A percentile compares a stretch with the other conserved stretches of the same genome.
phyloP scores from a whole-genome alignment of 2,888 invertebrate species.

The Meloe dianella region DNA sequence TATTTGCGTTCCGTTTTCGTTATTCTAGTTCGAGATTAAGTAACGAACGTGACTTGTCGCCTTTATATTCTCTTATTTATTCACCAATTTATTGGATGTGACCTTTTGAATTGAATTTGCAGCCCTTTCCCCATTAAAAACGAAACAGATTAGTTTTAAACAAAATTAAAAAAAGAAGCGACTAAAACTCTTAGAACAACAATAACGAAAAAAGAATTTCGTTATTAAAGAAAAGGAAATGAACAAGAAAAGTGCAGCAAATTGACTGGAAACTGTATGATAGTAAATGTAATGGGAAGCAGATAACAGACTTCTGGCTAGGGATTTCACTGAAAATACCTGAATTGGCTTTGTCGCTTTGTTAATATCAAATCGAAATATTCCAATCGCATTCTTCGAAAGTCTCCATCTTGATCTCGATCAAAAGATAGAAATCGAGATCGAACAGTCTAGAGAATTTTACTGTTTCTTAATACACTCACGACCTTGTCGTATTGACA shows the following conservation, averaged over 20 bases:
- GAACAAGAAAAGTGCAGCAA: background rate
- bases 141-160: too few species aligned
- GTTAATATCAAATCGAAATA: background rate
- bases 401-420: background rate
- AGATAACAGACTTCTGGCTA: background rate
- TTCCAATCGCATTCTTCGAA: background rate
- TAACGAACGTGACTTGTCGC: background rate
- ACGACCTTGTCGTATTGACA: background rate
- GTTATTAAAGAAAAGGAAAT: background rate
- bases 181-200: too few species aligned
- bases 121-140: background rate
- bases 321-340: background rate
- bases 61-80: constrained; percentile 4
- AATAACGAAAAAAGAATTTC: too few species aligned
- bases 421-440: background rate
- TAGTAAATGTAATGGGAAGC: background rate
- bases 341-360: background rate
- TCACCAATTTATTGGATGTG: background rate
- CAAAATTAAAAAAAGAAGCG: too few species aligned
- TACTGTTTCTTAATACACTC: too few species aligned
- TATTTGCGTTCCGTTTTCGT: background rate
- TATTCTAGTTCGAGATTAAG: background rate
- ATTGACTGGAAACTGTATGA: constrained; percentile 1
- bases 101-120: background rate
- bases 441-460: background rate